Evolutionary conservation across 2,888 invertebrate genomes (phyloP), one percentile per base, ranked within the genome.

Genomic region (Copidosoma aretas): DNA sequence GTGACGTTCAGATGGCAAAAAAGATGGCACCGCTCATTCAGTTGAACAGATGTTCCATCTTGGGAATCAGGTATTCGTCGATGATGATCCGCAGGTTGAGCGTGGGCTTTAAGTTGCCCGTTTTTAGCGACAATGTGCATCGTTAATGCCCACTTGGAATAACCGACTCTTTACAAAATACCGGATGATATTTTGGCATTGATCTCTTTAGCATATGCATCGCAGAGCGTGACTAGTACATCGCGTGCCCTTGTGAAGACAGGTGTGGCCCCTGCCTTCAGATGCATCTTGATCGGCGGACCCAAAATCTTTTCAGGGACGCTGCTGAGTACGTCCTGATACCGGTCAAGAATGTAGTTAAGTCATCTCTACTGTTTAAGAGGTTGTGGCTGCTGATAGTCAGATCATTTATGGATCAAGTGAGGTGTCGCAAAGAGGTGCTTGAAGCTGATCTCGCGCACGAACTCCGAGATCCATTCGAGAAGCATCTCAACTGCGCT

Each of bases 1-100:
- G 32, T 32, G 32, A 32, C 8, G 32, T 62, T 61, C 1, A 62
- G 39, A 43, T 61, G 52, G 10, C 49, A 49, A 49, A 49, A 1
- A 67, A 39, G 1, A 0, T 56, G 15, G 66, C 60, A 3, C 68
- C 66, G 15, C 43, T 46, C 68, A 70, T 70, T 21, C 53, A 5
- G 46, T 61, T 66, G 49, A 72, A 68, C n/a, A 72, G 10, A 22
- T 66, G 54, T 12, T 70, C 70, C 1, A 32, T n/a, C 41, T 66
- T 68, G 0, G 70, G 64, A 25, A 70, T 68, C 1, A 64, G 64
- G n/a, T 72, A 58, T 17, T 72, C 70, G 24, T 70, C 72, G 8
- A 70, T 49, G 24, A 70, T 66, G 3, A 72, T 70, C 10, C 61
- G 56, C 5, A 60, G 68, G 32, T 52, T 52, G 10, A 52, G n/a